Evolutionary conservation across 1,140 invertebrate genomes (phyloP), one percentile per base, ranked within the genome.

Genomic region (Rhopalosiphum maidis): DNA sequence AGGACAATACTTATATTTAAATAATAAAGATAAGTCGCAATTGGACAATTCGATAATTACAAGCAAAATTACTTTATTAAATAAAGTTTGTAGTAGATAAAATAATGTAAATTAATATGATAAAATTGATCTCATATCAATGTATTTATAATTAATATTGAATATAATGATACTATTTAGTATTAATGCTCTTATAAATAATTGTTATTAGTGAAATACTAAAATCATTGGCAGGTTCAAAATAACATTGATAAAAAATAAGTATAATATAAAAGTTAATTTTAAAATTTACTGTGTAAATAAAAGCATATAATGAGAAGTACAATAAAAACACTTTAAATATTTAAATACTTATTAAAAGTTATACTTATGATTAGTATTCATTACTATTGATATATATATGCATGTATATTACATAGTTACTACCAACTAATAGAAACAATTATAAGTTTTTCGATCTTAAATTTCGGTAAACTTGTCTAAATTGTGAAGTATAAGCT

Each of bases 301-400:
- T 46, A 83, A 37, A 35, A 48, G 18, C 35, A 51, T 51, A 41
- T 54, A 22, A 35, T 51, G 4, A 55, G 4, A 55, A 89, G 87
- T 89, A 54, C 21, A 55, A 15, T 89, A 89, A 55, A 87, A 88
- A 46, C 15, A 88, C 25, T 86, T 46, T 46, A 46, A 86, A 85
- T 43, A 9, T 43, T 43, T 83, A 46, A 51, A 51, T 51, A 2
- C 15, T 51, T 51, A 85, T 86, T 86, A 41, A n/a, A 46, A 86
- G 25, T 86, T 86, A 46, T 86, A 22, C 18, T 37, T 83, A 35
- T 23, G 77, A 37, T 83, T 37, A 83, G 15, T n/a, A 15, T 83
- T 83, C 22, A 82, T 83, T 85, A 51, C 46, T 85, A 85, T 86
- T 86, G 85, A 86, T 23, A 41, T 41, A 41, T 41, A 41, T 41